Evolutionary conservation across 2,113 vertebrate genomes (phyloP).

Genomic region (Ailuropoda melanoleuca): DNA sequence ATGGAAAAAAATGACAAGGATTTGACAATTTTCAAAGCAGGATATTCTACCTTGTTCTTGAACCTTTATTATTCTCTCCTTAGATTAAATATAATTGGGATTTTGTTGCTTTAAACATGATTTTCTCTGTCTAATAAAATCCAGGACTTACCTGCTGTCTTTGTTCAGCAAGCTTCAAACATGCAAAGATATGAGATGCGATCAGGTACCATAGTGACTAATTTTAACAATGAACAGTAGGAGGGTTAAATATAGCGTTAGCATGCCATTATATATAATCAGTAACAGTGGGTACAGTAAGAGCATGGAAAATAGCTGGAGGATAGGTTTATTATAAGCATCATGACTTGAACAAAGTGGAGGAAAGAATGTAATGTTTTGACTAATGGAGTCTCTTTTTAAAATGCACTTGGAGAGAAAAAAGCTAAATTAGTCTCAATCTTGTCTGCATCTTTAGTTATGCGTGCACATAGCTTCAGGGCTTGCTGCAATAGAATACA

Average conservation of each 20-base stretch:
- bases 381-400: slow-evolving; percentile 26
- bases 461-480: slow-evolving; percentile 40
- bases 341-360: not conserved
- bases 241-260: slow-evolving; percentile 60
- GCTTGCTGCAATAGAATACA: slow-evolving; percentile 47
- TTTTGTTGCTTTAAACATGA: slow-evolving; percentile 1
- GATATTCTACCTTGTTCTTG: not conserved
- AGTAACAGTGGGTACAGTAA: not conserved
- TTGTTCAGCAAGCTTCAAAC: slow-evolving; percentile 63
- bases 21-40: slow-evolving; percentile 7
- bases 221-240: slow-evolving; percentile 65
- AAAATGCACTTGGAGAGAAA: slow-evolving; percentile 63
- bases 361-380: slow-evolving; percentile 61
- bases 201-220: slow-evolving; percentile 57
- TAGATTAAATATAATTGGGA: slow-evolving; percentile 22
- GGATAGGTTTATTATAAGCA: slow-evolving; percentile 63
- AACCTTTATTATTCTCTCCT: slow-evolving; percentile 11
- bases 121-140: slow-evolving; percentile 16
- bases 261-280: slow-evolving; percentile 55
- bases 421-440: slow-evolving; percentile 61
- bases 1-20: not conserved
- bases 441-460: slow-evolving; percentile 21
- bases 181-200: slow-evolving; percentile 26
- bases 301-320: slow-evolving; percentile 40
- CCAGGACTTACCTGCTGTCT: slow-evolving; percentile 43